phyloP scores from a whole-genome alignment of 2,113 vertebrate genomes.

The Macquaria australasica region DNA sequence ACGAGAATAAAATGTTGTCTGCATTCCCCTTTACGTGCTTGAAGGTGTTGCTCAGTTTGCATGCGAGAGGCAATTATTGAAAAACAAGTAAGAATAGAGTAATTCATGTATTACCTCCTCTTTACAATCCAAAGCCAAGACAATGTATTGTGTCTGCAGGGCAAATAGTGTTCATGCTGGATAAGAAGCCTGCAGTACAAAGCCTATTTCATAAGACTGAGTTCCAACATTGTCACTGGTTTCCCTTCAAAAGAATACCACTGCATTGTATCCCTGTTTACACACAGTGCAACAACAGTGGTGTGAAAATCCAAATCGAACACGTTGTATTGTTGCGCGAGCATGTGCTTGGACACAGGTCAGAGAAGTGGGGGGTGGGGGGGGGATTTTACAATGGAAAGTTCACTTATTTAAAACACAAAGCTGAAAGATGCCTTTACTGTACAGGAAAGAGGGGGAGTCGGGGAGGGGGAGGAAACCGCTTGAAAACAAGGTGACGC shows the following conservation, averaged over 20 bases:
- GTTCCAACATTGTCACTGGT: constrained; percentile 58
- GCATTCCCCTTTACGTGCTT: constrained; percentile 35
- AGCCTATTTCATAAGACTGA: constrained; percentile 45
- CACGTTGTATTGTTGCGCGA: constrained; percentile 37
- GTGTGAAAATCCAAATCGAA: constrained; percentile 38
- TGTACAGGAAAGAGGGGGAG: constrained; percentile 72
- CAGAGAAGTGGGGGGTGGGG: background rate
- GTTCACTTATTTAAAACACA: constrained; percentile 48
- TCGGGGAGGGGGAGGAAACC: constrained; percentile 52
- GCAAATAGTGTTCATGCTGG: constrained; percentile 43
- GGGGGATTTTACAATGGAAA: constrained; percentile 50
- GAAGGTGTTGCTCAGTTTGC: constrained; percentile 30
- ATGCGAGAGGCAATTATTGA: constrained; percentile 42
- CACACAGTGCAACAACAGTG: constrained; percentile 37
- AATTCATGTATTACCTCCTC: constrained; percentile 40
- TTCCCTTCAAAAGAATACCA: constrained; percentile 61
- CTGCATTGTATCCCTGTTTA: constrained; percentile 57
- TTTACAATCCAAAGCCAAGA: constrained; percentile 52
- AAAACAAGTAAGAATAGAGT: constrained; percentile 40
- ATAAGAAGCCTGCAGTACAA: constrained; percentile 63
- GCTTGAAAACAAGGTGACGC: constrained; percentile 71
- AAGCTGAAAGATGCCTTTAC: constrained; percentile 37
- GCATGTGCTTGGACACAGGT: constrained; percentile 20
- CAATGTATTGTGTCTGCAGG: constrained; percentile 52
- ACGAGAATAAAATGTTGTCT: background rate